Conservation (phyloP, 2,113 vertebrate genomes). For the Dendropsophus ebraccatus region DNA sequence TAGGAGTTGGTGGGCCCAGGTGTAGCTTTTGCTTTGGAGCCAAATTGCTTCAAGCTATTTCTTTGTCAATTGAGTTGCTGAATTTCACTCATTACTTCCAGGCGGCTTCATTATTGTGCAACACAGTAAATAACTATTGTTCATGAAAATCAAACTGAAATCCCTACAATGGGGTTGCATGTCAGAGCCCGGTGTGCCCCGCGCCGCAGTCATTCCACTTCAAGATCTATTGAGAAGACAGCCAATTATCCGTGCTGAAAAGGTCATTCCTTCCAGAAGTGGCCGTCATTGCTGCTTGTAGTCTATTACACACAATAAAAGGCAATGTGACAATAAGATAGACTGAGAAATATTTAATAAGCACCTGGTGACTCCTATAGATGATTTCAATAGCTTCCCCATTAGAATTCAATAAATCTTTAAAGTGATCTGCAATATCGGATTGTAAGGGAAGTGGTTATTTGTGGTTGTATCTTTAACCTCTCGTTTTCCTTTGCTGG, state of each 20-base stretch:
- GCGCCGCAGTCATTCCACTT: neutral
- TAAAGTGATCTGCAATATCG: neutral
- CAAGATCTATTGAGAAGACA: neutral
- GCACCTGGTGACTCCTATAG: neutral
- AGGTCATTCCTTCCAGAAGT: slow-evolving; percentile 6
- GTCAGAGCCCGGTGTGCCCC: neutral
- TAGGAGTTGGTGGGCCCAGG: no score
- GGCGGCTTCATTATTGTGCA: neutral
- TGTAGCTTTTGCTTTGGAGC: neutral
- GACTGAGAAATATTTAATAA: slow-evolving; percentile 51
- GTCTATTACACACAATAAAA: neutral
- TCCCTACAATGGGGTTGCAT: neutral
- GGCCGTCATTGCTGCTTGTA: neutral
- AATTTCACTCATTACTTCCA: neutral
- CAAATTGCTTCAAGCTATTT: neutral
- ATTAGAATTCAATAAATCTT: slow-evolving; percentile 33
- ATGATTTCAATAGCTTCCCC: neutral
- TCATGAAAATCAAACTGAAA: neutral
- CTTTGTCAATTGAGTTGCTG: neutral
- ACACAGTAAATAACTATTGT: neutral
- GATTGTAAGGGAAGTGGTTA: neutral
- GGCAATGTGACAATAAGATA: neutral
- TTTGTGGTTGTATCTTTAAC: neutral
- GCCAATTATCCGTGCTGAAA: slow-evolving; percentile 27
- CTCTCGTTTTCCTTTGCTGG: no score